phyloP scores from a whole-genome alignment of 2,797 vertebrate species.

The Rousettus madagascariensis region DNA sequence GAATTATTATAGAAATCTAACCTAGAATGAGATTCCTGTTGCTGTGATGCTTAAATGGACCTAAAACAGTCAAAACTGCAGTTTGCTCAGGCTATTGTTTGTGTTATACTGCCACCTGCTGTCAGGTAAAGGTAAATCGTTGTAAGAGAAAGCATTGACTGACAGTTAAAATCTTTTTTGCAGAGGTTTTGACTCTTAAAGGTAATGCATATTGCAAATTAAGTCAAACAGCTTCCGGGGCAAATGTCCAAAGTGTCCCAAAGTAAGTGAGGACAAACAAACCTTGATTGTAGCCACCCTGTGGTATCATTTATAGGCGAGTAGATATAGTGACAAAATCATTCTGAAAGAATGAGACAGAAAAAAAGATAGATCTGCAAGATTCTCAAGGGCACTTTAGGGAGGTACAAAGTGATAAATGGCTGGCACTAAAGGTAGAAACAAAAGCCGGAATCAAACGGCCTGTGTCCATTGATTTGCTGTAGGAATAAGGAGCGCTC shows the following conservation, averaged over 20 bases:
- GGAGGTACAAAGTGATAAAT: neutral
- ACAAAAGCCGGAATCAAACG: neutral
- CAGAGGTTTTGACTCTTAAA: neutral
- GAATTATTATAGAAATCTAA: slow-evolving; percentile 74
- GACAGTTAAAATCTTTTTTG: neutral
- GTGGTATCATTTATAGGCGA: neutral
- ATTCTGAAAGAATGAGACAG: neutral
- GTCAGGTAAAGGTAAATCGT: slow-evolving; percentile 66
- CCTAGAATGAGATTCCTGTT: neutral
- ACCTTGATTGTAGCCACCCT: neutral
- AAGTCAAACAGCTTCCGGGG: neutral
- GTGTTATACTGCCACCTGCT: slow-evolving; percentile 85
- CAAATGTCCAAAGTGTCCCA: neutral
- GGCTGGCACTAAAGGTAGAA: neutral
- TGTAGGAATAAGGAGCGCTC: neutral
- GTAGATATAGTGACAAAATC: neutral
- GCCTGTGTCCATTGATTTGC: neutral
- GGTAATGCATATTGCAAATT: neutral
- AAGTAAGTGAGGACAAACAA: neutral
- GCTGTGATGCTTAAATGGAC: neutral
- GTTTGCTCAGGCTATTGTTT: slow-evolving; percentile 62
- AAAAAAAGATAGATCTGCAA: rapidly evolving
- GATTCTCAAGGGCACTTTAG: neutral
- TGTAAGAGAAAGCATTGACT: neutral
- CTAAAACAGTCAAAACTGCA: neutral